Evolutionary conservation across 2,888 invertebrate genomes (phyloP), one percentile per base, ranked within the genome.

Genomic region (Ophion slaviceki): DNA sequence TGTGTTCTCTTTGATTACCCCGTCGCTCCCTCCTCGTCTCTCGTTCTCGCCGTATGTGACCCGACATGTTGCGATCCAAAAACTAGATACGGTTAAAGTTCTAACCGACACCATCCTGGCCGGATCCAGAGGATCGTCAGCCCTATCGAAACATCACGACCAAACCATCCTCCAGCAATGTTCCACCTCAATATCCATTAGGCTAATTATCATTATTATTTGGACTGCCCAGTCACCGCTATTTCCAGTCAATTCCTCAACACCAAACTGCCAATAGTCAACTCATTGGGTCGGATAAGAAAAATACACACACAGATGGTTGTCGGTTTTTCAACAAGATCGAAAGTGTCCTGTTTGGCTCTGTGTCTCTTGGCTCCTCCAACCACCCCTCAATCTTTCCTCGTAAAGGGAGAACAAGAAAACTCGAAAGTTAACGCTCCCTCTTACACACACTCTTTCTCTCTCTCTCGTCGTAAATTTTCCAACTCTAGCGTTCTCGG

Each of bases 381-480:
- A 36, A n/a, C 28, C 24, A 64, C 4, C 40, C 45, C 67, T 45
- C 67, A 62, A 74, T 74, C 74, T 62, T 74, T 68, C 20, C 40
- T 57, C 70, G 68, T 64, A 72, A 62, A n/a, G 20, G 74, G 36
- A 36, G 47, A 80, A 40, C 71, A 80, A 82, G 87, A 87, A 87
- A 90, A 87, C 87, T 88, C 86, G 87, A 77, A 88, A 89, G 89
- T 91, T 90, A 88, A 88, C 87, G 87, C 81, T 61, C 82, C 14
- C 53, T 53, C 53, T 53, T 14, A 17, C 32, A 32, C 71, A 17
- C 32, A 32, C 59, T 32, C 45, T 20, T 53, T 53, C 61, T 20
- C 47, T 14, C 70, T 8, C 17, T 24, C 66, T 40, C 59, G 28
- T 78, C 82, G 71, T 71, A 71, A 66, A 71, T 74, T 83, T 74